phyloP scores from a whole-genome alignment of 2,888 invertebrate genomes.

The Micoletzkya japonica region DNA sequence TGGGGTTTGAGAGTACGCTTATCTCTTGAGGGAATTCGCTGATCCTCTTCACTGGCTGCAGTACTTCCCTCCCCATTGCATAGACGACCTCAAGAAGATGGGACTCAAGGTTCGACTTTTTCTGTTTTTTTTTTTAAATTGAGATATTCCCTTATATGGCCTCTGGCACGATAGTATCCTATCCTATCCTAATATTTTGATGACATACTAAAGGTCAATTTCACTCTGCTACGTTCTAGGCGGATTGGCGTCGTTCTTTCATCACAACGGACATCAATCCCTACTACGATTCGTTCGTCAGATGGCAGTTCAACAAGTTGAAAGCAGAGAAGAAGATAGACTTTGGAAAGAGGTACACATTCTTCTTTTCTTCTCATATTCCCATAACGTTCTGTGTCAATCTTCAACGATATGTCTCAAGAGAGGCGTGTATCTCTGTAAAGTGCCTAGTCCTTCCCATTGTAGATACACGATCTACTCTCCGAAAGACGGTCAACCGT shows the following conservation, averaged over 20 bases:
- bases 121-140: no score
- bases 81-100: slow-evolving; percentile 82
- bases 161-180: neutral
- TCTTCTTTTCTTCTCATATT: neutral
- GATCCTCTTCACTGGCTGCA: slow-evolving; percentile 90
- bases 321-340: slow-evolving; percentile 83
- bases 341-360: slow-evolving; percentile 90
- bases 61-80: slow-evolving; percentile 90
- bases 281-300: slow-evolving; percentile 93
- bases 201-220: neutral
- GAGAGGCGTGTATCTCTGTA: neutral
- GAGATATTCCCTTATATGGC: no score
- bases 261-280: slow-evolving; percentile 97
- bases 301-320: slow-evolving; percentile 90
- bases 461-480: slow-evolving; percentile 85
- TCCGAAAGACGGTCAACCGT: slow-evolving; percentile 93
- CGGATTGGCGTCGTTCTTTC: slow-evolving; percentile 97
- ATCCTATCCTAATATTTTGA: neutral
- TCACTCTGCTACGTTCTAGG: slow-evolving; percentile 68
- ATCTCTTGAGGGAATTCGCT: slow-evolving; percentile 74
- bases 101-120: slow-evolving; percentile 77
- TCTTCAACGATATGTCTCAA: neutral
- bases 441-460: neutral
- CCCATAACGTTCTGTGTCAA: neutral
- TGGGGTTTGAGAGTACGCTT: neutral